Evolutionary conservation across 2,888 invertebrate genomes (phyloP).

Genomic region (Sarcophaga rosellei): DNA sequence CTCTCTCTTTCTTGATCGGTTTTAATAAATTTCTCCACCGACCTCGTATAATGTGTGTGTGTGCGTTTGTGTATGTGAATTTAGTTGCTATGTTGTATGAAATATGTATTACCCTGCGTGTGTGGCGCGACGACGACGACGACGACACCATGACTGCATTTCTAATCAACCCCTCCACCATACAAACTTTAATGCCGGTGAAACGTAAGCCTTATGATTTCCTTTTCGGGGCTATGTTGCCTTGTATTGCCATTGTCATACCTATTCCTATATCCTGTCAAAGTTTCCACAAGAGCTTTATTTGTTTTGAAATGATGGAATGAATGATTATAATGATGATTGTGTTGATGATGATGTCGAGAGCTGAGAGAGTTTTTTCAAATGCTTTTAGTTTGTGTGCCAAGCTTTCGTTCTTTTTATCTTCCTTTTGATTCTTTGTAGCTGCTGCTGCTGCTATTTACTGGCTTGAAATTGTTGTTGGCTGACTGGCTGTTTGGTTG

Average conservation of each 20-base stretch:
- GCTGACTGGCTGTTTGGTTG: conserved; percentile 26
- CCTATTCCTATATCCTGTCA: conserved; percentile 53
- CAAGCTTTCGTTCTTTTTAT: conserved; percentile 40
- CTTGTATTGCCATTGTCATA: neutral
- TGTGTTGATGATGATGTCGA: neutral
- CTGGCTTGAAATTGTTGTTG: neutral
- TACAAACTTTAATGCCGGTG: neutral
- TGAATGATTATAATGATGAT: conserved; percentile 38
- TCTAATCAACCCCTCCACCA: conserved; percentile 23
- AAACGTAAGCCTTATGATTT: neutral
- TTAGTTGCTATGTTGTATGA: conserved; percentile 16
- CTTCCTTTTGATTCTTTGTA: neutral
- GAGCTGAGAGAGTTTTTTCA: neutral
- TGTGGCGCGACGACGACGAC: conserved; percentile 12
- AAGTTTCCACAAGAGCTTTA: conserved; percentile 44
- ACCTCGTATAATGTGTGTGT: neutral
- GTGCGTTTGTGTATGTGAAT: neutral
- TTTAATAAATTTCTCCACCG: no score
- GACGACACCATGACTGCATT: conserved; percentile 62
- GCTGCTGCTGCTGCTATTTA: neutral
- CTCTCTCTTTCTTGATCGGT: no score
- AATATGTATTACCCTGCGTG: neutral
- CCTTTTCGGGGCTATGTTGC: neutral
- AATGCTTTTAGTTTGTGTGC: conserved; percentile 33
- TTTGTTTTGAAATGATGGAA: neutral